Evolutionary conservation across 2,888 invertebrate genomes (phyloP), one percentile per base, ranked within the genome.

Genomic region (Drosophila leonis): DNA sequence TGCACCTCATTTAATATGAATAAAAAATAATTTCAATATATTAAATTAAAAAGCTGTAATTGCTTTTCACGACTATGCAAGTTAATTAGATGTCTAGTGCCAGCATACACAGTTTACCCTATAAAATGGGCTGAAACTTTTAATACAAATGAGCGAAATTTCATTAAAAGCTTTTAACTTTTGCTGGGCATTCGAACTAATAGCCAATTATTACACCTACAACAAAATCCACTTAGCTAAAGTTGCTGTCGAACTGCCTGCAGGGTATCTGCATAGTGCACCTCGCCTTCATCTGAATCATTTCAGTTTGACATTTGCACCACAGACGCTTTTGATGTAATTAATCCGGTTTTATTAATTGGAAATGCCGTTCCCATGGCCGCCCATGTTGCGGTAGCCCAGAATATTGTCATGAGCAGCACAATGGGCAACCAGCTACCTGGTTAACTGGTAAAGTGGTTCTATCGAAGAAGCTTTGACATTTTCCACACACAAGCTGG

Each of bases 261-360:
- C 31, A 33, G 31, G 18, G 49, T 49, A 49, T 31, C 12, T 49
- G 18, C 18, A 13, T 20, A 33, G 18, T 33, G 31, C 18, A 13
- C 12, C 29, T 20, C 18, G 18, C 18, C 1, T 8, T 18, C 27
- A 41, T 41, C 10, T 13, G 5, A 27, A 5, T 27, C 15, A 12
- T 7, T 35, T 61, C 4, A 20, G 15, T 46, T 51, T 56, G 33
- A 35, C 37, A 51, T 29, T 37, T 24, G 10, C n/a, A 2, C 15
- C 56, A 33, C 27, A n/a, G 3, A 20, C 27, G 20, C 42, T 37
- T 31, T 65, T 49, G 31, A 24, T 54, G 59, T 18, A 49, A 56
- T 56, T 72, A 56, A 57, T 65, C 42, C 39, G 24, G 29, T 42
- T 42, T 49, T 54, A 39, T 60, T 59, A 60, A 72, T 66, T 66